Conservation (phyloP, 1,140 invertebrate species). For the Acromyrmex charruanus region DNA sequence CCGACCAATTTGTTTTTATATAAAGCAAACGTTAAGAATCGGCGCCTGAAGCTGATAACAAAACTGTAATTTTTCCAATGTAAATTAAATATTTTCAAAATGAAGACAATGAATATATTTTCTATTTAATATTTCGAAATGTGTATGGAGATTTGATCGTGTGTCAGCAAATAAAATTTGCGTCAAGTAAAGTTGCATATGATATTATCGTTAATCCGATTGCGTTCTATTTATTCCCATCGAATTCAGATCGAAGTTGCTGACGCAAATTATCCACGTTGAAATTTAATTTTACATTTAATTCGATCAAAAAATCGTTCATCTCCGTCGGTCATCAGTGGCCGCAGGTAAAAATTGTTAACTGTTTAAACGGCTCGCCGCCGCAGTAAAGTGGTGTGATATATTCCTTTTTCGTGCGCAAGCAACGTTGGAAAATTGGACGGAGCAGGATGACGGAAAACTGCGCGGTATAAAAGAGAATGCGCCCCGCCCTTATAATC, state of each 20-base stretch:
- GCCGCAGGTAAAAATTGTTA: conserved; percentile 37
- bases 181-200: conserved; percentile 6
- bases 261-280: conserved; percentile 26
- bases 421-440: conserved; percentile 34
- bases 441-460: conserved; percentile 34
- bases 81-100: background rate
- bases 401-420: conserved; percentile 39
- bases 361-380: conserved; percentile 33
- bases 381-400: conserved; percentile 31
- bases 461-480: conserved; percentile 43
- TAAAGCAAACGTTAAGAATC: too few relatives aligned
- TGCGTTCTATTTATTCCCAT: conserved; percentile 31
- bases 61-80: too few relatives aligned
- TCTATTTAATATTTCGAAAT: background rate
- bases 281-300: conserved; percentile 38
- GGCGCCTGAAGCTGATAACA: too few relatives aligned
- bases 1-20: too few relatives aligned
- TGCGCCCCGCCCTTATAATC: conserved; percentile 65
- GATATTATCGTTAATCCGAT: conserved; percentile 29
- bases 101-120: background rate
- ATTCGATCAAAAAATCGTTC: conserved; percentile 44
- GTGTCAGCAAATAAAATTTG: too few relatives aligned
- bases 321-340: conserved; percentile 9
- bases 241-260: conserved; percentile 27
- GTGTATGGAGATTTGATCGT: background rate